Conservation (phyloP, 2,113 vertebrate genomes). For the Colaptes auratus region DNA sequence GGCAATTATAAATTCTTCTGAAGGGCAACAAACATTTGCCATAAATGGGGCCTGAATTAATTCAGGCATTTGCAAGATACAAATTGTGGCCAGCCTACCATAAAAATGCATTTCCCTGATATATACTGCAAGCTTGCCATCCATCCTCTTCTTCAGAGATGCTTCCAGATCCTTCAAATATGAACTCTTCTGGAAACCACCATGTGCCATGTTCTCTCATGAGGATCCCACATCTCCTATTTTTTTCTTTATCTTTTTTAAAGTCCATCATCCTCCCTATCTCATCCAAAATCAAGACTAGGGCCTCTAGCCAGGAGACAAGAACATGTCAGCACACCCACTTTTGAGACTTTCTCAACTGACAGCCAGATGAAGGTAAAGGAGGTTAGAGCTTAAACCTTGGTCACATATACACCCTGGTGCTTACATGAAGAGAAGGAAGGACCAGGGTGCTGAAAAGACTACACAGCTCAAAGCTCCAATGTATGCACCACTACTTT, state of each 20-base stretch:
- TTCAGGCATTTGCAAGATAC: not conserved
- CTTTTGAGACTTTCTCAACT: not conserved
- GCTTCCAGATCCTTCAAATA: not conserved
- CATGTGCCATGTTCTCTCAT: not conserved
- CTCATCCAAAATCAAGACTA: not conserved
- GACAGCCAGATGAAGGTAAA: not conserved
- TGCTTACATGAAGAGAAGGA: not conserved
- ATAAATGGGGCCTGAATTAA: slow-evolving; percentile 25
- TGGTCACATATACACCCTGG: not conserved
- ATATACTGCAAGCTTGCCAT: not conserved
- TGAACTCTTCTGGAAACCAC: not conserved
- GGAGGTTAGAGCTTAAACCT: not conserved
- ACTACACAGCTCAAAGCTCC: not conserved
- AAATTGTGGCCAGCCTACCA: not conserved
- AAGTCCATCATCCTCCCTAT: not conserved
- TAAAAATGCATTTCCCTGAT: not conserved
- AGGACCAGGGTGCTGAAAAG: not conserved
- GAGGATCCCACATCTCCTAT: not conserved
- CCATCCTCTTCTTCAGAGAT: not conserved
- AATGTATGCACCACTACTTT: rapidly evolving
- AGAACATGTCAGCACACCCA: not conserved
- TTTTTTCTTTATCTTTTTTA: not conserved
- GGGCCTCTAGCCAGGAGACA: not conserved
- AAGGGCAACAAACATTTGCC: slow-evolving; percentile 26
- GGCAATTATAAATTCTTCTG: slow-evolving; percentile 46